These are phyloP conservation scores for Drosophila setosimentum DNA, from an alignment of 2,888 invertebrate genomes.

Conservation along the genomic window DNA sequence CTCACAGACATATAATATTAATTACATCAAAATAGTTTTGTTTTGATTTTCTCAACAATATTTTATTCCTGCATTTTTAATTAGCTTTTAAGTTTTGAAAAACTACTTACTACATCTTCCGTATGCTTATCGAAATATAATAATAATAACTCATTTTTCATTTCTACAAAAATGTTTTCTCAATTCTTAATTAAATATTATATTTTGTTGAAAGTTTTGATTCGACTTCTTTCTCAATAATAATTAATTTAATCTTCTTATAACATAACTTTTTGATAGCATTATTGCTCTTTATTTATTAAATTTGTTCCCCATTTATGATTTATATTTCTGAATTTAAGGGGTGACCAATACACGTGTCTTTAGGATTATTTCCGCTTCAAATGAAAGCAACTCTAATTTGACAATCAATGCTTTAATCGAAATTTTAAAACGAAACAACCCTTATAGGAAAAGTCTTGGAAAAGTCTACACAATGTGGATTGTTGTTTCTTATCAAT, in stretches of 20 bases:
- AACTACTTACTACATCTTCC: too few species aligned
- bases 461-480: background rate
- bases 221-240: background rate
- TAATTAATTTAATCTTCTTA: background rate
- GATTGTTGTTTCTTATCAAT: slow-evolving; percentile 2
- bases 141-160: background rate
- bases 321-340: background rate
- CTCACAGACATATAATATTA: background rate
- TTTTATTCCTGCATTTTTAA: background rate
- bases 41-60: background rate
- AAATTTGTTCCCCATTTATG: slow-evolving; percentile 2
- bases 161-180: background rate
- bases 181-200: background rate
- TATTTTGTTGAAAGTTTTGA: background rate
- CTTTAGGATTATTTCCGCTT: slow-evolving; percentile 28
- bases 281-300: background rate
- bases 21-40: background rate
- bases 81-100: background rate
- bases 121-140: background rate
- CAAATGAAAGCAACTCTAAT: slow-evolving; percentile 39
- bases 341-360: slow-evolving; percentile 46
- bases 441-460: slow-evolving; percentile 17
- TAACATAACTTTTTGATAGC: background rate
- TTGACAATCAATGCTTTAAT: slow-evolving; percentile 38
- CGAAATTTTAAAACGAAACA: slow-evolving; percentile 23